These are phyloP conservation scores for Desmophyllum pertusum DNA, from an alignment of 92 coral and sea anemone species.

Conservation along the genomic window DNA sequence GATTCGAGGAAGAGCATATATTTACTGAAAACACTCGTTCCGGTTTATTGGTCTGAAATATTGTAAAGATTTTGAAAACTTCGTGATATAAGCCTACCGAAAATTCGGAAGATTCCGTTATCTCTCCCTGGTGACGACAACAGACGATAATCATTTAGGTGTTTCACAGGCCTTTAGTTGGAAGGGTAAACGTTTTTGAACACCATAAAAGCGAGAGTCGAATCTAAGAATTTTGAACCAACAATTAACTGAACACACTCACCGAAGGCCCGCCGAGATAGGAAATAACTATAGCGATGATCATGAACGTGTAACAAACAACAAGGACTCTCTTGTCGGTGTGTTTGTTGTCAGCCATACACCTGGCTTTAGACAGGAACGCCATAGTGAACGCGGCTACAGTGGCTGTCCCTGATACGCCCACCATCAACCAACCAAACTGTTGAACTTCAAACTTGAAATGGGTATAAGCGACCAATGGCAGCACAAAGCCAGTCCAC, in stretches of 20 bases:
- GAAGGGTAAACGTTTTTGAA: background rate
- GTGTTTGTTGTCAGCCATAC: slow-evolving; percentile 40
- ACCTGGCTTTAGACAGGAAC: slow-evolving; percentile 54
- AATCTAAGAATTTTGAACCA: background rate
- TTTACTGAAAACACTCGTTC: too few relatives aligned
- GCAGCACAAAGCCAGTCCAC: slow-evolving; percentile 75
- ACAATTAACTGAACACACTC: slow-evolving; percentile 9
- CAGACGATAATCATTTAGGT: background rate
- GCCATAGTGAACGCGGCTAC: slow-evolving; percentile 51
- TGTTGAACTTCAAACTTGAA: slow-evolving; percentile 39
- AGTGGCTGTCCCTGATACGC: slow-evolving; percentile 70
- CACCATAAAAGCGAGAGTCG: background rate
- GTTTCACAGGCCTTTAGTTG: background rate
- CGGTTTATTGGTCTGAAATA: too few relatives aligned
- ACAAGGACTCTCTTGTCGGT: slow-evolving; percentile 54
- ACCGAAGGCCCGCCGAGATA: slow-evolving; percentile 80
- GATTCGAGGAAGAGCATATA: too few relatives aligned
- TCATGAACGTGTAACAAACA: slow-evolving; percentile 57
- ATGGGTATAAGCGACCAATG: slow-evolving; percentile 65
- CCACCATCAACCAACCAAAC: slow-evolving; percentile 82
- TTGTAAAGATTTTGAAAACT: too few relatives aligned
- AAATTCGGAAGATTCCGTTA: too few relatives aligned
- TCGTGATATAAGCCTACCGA: too few relatives aligned
- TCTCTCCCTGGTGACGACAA: too few relatives aligned
- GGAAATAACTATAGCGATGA: slow-evolving; percentile 42